These are phyloP conservation scores for Parauchenoglanis ngamensis DNA, from an alignment of 2,797 vertebrate genomes.

Conservation along the genomic window DNA sequence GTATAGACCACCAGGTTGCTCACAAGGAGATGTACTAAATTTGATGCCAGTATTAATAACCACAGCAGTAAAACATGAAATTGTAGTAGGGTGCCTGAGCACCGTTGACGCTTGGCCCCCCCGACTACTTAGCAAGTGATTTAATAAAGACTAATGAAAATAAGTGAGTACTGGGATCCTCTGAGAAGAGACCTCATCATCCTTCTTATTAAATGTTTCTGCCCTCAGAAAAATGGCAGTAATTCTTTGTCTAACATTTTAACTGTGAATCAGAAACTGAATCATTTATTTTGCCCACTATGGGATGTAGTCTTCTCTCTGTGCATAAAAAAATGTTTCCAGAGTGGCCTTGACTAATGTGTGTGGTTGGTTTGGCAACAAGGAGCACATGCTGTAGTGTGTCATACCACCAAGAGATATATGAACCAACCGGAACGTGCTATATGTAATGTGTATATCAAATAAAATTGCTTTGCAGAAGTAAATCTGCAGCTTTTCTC, in stretches of 20 bases:
- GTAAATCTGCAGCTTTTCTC: neutral
- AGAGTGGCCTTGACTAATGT: neutral
- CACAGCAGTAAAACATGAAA: neutral
- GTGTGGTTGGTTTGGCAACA: neutral
- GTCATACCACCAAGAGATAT: too few relatives aligned
- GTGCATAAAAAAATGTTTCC: neutral
- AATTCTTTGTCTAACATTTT: too few relatives aligned
- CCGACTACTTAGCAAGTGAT: neutral
- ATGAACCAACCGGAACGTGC: too few relatives aligned
- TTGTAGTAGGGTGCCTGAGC: neutral
- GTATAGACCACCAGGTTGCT: neutral
- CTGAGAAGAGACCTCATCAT: neutral
- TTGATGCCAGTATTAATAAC: neutral
- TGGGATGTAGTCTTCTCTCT: neutral
- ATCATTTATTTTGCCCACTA: neutral
- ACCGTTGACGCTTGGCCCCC: neutral
- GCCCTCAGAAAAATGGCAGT: too few relatives aligned
- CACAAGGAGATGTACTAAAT: neutral
- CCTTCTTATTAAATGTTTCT: too few relatives aligned
- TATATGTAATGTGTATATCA: neutral
- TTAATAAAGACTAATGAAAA: neutral
- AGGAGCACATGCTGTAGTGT: too few relatives aligned
- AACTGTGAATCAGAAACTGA: too few relatives aligned
- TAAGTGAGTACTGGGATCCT: neutral
- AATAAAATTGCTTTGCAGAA: neutral